phyloP scores from a whole-genome alignment of 2,113 vertebrate genomes.

The Galeopterus variegatus region DNA sequence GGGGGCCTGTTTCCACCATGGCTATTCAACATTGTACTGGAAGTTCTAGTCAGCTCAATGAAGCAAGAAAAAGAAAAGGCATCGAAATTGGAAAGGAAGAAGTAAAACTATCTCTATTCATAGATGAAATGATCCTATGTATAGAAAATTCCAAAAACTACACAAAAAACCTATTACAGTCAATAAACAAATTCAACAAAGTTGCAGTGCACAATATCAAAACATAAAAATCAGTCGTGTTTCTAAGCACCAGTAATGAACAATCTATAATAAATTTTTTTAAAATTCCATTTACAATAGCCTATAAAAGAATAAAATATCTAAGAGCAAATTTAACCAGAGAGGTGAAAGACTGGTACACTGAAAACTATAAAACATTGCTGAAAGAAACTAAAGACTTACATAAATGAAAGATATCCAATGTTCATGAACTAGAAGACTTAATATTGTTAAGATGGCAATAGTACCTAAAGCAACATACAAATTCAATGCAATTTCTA shows the following conservation, averaged over 20 bases:
- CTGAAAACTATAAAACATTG: conserved; percentile 37
- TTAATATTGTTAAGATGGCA: background rate
- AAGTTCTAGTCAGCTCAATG: conserved; percentile 6
- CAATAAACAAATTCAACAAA: conserved; percentile 24
- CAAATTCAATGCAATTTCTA: background rate
- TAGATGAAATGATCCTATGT: background rate
- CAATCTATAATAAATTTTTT: conserved; percentile 1
- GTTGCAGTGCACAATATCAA: background rate
- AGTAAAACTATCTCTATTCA: conserved; percentile 39
- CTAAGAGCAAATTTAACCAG: conserved; percentile 24
- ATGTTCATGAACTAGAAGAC: background rate
- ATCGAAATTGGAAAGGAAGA: conserved; percentile 24
- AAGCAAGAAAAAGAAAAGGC: conserved; percentile 7
- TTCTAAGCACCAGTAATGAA: conserved; percentile 13
- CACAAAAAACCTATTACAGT: background rate
- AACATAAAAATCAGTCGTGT: conserved; percentile 16
- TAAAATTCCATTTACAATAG: background rate
- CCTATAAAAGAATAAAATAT: conserved; percentile 27
- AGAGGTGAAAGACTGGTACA: conserved; percentile 33
- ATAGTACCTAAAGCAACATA: conserved; percentile 2
- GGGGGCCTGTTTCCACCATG: background rate
- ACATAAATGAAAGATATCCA: background rate
- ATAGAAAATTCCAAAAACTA: background rate
- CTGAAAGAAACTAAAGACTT: conserved; percentile 50
- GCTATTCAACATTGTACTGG: background rate